A percentile compares a stretch with the other conserved stretches of the same genome.
Evolutionary conservation across 2,113 vertebrate species (phyloP).

Genomic region (Platycercus adscitus): DNA sequence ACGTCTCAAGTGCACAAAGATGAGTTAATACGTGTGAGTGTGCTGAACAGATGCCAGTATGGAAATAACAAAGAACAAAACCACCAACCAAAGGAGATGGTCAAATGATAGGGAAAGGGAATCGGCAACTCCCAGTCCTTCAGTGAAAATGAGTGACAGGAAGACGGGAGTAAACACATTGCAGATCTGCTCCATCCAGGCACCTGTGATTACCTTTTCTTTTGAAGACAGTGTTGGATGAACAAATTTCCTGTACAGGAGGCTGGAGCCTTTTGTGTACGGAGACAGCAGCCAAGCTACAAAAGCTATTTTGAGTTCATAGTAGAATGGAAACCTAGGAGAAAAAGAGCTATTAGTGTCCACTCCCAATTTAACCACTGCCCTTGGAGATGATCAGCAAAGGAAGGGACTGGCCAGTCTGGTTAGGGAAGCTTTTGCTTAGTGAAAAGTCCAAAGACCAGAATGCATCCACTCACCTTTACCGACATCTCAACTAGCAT

Average conservation of each 20-base stretch:
- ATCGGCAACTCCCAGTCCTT: neutral
- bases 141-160: neutral
- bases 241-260: conserved; percentile 98
- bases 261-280: conserved; percentile 97
- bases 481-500: neutral
- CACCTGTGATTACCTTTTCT: conserved; percentile 90
- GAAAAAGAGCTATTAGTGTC: conserved; percentile 41
- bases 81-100: neutral
- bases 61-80: neutral
- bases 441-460: neutral
- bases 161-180: neutral
- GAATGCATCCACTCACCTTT: neutral
- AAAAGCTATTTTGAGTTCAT: conserved; percentile 99
- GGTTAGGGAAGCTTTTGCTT: neutral
- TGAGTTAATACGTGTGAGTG: neutral
- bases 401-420: neutral
- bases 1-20: neutral
- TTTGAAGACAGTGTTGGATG: conserved; percentile 98
- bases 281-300: conserved; percentile 98
- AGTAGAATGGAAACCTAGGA: conserved; percentile 97
- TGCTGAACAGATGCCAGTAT: neutral
- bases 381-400: neutral
- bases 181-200: neutral
- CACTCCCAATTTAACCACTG: neutral
- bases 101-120: neutral